phyloP scores from a whole-genome alignment of 2,797 vertebrate genomes.

The Caiman crocodilus region DNA sequence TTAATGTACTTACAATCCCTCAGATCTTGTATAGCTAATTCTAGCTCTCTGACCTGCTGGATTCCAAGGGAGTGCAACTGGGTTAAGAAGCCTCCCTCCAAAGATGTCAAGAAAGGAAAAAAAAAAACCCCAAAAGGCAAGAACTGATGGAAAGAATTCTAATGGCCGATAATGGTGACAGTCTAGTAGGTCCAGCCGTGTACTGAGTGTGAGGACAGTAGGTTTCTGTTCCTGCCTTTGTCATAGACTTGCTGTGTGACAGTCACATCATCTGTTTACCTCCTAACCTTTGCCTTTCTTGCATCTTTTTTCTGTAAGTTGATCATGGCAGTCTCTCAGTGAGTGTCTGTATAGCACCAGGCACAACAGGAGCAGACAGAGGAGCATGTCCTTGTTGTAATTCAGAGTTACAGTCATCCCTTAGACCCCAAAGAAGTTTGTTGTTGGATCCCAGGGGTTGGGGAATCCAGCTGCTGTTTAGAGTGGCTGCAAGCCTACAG shows the following conservation, averaged over 20 bases:
- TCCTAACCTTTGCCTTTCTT: not conserved
- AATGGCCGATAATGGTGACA: not conserved
- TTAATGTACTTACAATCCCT: not conserved
- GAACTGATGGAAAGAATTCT: no score
- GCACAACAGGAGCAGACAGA: no score
- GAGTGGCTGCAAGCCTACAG: no score
- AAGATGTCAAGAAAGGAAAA: not conserved
- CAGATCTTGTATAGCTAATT: constrained; percentile 3
- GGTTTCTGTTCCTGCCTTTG: not conserved
- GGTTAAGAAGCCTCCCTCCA: not conserved
- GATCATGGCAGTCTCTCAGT: no score
- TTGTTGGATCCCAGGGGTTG: no score
- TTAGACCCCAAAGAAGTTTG: no score
- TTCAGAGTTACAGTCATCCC: no score
- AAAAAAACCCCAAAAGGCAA: not conserved
- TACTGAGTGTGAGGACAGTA: not conserved
- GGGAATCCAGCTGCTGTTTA: no score
- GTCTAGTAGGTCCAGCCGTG: not conserved
- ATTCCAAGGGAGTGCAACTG: constrained; percentile 1
- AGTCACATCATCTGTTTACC: not conserved
- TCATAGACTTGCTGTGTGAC: not conserved
- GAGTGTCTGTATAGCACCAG: no score
- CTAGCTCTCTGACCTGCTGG: not conserved
- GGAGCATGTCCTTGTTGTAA: no score
- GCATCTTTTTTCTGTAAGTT: no score